Evolutionary conservation across 30 jellyfish, hydroid and myxozoan species (phyloP), one percentile per base, ranked within the genome.

Genomic region (Pseudorhiza aurosa): DNA sequence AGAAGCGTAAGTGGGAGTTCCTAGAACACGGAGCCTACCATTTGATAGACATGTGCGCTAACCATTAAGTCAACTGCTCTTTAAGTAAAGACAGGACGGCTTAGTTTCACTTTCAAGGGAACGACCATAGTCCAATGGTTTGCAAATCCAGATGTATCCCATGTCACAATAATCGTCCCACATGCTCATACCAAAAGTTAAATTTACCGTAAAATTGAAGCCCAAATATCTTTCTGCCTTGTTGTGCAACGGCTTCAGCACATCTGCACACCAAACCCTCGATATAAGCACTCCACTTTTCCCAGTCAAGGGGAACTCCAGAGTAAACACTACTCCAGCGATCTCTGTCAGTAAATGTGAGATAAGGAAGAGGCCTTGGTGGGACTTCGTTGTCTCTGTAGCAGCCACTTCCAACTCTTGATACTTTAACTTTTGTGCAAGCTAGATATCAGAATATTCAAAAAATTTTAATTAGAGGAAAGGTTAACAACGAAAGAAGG

Each of bases 281-380:
- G 29, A 67, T 14, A 27, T 30, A 67, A n/a, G 62, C 12, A 19
- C 18, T 64, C 81, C 81, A 67, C 10, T 19, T 19, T 18, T 8
- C 46, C 72, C 72, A 58, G 17, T 58, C 43, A 11, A 4, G 22
- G 7, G 4, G 29, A 0, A 58, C 19, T 26, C 43, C 22, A 25
- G 43, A 25, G 19, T 31, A 58, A 15, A 15, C 43, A 8, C 22
- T 8, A 26, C 63, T 37, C 1, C 36, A 6, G 5, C 25, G 17
- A 5, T 33, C 81, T 40, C 81, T 33, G 64, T 33, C 81, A 14
- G 81, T 30, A 27, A 67, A 67, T 24, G 27, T 42, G 40, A 67
- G 35, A 10, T 67, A 63, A 26, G 75, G 75, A 3, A 60, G 75
- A 1, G 75, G 75, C 22, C 75, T 60, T 26, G 70, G 70, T 7